Evolutionary conservation across 1,140 invertebrate genomes (phyloP), one percentile per base, ranked within the genome.

Genomic region (Drosophila kepulauana): DNA sequence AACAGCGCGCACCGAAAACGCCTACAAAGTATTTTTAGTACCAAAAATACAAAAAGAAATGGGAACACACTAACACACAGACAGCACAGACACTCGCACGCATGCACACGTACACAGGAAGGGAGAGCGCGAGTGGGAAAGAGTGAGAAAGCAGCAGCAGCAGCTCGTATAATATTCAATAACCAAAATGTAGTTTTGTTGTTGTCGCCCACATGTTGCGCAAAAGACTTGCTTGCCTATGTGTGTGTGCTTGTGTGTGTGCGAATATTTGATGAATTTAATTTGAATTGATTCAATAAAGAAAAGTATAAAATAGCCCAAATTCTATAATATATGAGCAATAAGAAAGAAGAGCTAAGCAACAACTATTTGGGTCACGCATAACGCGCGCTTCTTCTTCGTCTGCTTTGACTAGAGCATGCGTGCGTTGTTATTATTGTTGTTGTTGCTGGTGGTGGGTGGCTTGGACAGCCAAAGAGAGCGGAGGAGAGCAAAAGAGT

Each of bases 1-100:
- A 73, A 48, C 70, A 49, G 45, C 20, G 43, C 66, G n/a, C 38
- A 58, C 52, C 46, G 56, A 82, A 75, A 88, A 68, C 84, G 82
- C 84, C 79, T 80, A 80, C 77, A 71, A 82, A 66, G 84, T 87
- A 87, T 87, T 87, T 87, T 87, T 87, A 88, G 84, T 87, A 84
- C 49, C 62, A 49, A 58, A 76, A 87, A 38, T 38, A 38, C 35
- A 71, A 75, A 68, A 54, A 62, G 57, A 62, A 70, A 63, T 64
- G 78, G 76, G 68, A 79, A 72, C 82, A 67, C 68, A 70, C 45
- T 61, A 56, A 70, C 48, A 77, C 49, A 43, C 28, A 56, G 20
- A 45, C 8, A 30, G 20, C 41, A 46, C 11, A 8, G 79, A 71
- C 82, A 67, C 68, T 66, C 38, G 63, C 59, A 70, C 52, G 73